Evolutionary conservation across 2,113 vertebrate species (phyloP).

Genomic region (Panurus biarmicus): DNA sequence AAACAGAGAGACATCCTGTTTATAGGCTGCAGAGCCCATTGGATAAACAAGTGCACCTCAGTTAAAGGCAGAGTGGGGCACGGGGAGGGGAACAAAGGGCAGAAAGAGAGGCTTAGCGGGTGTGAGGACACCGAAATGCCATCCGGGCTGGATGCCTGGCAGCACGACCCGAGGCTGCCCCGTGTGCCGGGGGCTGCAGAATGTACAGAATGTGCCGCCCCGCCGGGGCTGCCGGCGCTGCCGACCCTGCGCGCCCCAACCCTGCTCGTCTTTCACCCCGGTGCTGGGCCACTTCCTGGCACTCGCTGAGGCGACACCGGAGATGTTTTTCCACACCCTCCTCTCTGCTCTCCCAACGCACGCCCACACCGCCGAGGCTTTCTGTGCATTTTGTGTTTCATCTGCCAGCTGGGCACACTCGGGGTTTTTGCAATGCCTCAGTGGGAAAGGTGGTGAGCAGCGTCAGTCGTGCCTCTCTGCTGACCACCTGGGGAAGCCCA

Average conservation of each 20-base stretch:
- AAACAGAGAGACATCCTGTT: conserved; percentile 54
- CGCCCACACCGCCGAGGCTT: not conserved
- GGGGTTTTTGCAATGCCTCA: not conserved
- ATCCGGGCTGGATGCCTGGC: not conserved
- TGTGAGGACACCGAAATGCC: not conserved
- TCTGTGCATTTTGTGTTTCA: not conserved
- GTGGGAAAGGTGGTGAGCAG: not conserved
- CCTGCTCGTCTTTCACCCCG: not conserved
- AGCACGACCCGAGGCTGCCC: not conserved
- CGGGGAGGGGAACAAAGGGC: not conserved
- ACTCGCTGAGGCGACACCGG: not conserved
- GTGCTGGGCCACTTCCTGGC: not conserved
- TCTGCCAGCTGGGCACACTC: not conserved
- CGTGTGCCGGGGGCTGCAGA: not conserved
- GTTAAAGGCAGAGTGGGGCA: not conserved
- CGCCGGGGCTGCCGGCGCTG: not conserved
- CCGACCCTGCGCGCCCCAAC: not conserved
- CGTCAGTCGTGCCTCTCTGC: not conserved
- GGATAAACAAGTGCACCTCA: conserved; percentile 32
- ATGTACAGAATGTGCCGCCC: not conserved
- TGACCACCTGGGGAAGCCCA: accelerated
- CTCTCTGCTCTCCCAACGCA: not conserved
- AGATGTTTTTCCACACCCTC: not conserved
- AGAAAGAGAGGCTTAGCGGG: not conserved
- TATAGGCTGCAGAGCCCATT: conserved; percentile 15